Base-by-base conservation (phyloP, 2,797 vertebrate genomes). In the Petrocephalus sullivani region DNA sequence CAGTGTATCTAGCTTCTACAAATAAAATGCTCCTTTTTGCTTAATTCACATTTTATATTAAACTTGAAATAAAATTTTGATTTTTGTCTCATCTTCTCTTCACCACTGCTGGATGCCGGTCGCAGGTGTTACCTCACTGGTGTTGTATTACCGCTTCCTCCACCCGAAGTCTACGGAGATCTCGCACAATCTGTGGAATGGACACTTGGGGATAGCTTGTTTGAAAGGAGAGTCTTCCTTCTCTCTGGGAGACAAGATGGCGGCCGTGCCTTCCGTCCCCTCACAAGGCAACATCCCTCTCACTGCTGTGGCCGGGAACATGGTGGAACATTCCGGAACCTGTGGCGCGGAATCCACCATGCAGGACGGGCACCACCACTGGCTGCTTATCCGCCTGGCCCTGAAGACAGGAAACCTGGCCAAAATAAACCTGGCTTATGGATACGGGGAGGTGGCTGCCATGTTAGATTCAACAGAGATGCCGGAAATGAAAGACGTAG, bases 101-200 rank as follows among this genome's bases (percentile, higher is more conserved):
- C 75, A n/a, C 75, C 41, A n/a, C 19, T 7, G 46, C 49, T 54
- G 61, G 86, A 87, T 75, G 78, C 54, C 84, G 71, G 89, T 85
- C 87, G 0, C 92, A 97, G 97, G 97, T 89, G 89, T 95, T 0
- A 92, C 94, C 87, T 96, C 96, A 0, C 90, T 97, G 91, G 93
- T 96, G 8, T 53, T 96, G 28, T 97, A 97, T 91, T 97, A 97
- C 91, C 96, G 95, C 87, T 96, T 97, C 89, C 95, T 98, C 2
- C 97, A 97, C 23, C 97, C 97, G 0, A 97, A 96, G 21, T 96
- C 97, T 87, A 93, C 96, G 3, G 96, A 96, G 93, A 97, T 97
- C 91, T 94, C 95, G 91, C 96, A 94, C 88, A 94, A 94, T 88
- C 94, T 96, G 82, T 91, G 91, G 84, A 94, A 91, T 90, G 93